Evolutionary conservation across 2,113 vertebrate genomes (phyloP).

Genomic region (Myxocyprinus asiaticus): DNA sequence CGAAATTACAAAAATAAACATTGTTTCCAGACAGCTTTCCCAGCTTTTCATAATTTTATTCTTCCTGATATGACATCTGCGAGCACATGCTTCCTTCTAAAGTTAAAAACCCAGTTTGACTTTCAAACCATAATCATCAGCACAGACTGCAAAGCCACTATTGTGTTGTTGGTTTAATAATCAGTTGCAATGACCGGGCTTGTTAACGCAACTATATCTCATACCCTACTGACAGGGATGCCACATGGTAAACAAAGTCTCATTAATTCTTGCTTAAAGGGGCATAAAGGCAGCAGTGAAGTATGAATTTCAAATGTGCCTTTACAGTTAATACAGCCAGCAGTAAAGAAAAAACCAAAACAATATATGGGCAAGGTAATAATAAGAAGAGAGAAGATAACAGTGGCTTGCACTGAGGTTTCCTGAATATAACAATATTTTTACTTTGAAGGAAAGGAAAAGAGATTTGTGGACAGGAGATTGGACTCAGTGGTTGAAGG

Average conservation of each 20-base stretch:
- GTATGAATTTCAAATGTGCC: slow-evolving; percentile 31
- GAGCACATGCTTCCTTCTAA: too few species aligned
- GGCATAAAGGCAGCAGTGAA: slow-evolving; percentile 12
- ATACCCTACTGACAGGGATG: slow-evolving; percentile 30
- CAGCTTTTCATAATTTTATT: too few species aligned
- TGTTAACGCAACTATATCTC: slow-evolving; percentile 3
- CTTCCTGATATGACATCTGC: too few species aligned
- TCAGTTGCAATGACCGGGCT: slow-evolving; percentile 1
- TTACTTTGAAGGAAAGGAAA: slow-evolving; percentile 13
- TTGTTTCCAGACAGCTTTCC: too few species aligned
- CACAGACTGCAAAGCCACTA: background rate
- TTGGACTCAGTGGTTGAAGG: background rate
- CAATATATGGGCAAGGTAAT: slow-evolving; percentile 6
- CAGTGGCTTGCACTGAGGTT: too few species aligned
- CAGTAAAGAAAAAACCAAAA: slow-evolving; percentile 24
- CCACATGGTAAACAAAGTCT: slow-evolving; percentile 42
- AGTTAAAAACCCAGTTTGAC: background rate
- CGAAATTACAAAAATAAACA: too few species aligned
- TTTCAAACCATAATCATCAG: background rate
- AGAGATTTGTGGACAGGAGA: background rate
- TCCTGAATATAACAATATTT: background rate
- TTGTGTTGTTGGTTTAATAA: slow-evolving; percentile 20
- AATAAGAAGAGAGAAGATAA: too few species aligned
- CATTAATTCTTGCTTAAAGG: background rate
- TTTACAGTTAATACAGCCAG: slow-evolving; percentile 30